Evolutionary conservation across 2,113 vertebrate genomes (phyloP).

Genomic region (Thamnaconus septentrionalis): DNA sequence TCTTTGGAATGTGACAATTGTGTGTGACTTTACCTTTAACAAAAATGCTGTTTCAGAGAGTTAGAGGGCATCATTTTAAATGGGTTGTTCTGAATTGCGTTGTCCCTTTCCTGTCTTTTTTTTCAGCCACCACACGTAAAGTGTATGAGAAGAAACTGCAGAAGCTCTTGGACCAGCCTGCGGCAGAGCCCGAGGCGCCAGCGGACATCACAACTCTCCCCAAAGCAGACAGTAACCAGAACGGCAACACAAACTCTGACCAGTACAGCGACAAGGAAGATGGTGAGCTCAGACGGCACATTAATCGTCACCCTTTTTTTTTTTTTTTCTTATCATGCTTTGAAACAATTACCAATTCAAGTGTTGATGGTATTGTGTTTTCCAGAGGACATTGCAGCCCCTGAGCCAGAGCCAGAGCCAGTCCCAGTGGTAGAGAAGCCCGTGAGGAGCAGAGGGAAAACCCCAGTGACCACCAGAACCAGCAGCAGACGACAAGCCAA

Average conservation of each 20-base stretch:
- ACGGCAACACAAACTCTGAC: constrained; percentile 90
- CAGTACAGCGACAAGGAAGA: constrained; percentile 97
- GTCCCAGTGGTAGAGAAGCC: constrained; percentile 86
- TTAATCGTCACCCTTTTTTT: not conserved
- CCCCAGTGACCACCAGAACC: constrained; percentile 80
- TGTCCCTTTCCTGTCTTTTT: not conserved
- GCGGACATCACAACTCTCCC: constrained; percentile 79
- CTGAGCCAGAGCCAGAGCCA: constrained; percentile 71
- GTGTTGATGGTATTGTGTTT: not conserved
- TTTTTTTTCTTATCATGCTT: too few relatives aligned
- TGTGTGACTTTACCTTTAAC: too few relatives aligned
- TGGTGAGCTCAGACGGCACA: constrained; percentile 69
- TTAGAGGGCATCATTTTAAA: not conserved
- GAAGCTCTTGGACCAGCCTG: constrained; percentile 85
- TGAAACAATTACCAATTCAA: too few relatives aligned
- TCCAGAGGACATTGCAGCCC: constrained; percentile 57
- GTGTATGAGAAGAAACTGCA: constrained; percentile 92
- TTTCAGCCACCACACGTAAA: constrained; percentile 86
- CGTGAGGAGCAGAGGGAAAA: constrained; percentile 84
- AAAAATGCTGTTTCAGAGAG: too few relatives aligned
- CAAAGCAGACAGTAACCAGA: constrained; percentile 85
- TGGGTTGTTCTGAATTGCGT: not conserved
- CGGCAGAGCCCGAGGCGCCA: constrained; percentile 67
- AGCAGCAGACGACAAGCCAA: constrained; percentile 86
- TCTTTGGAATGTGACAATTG: too few relatives aligned